phyloP scores from a whole-genome alignment of 2,888 invertebrate species.

The Stenodema calcarata region DNA sequence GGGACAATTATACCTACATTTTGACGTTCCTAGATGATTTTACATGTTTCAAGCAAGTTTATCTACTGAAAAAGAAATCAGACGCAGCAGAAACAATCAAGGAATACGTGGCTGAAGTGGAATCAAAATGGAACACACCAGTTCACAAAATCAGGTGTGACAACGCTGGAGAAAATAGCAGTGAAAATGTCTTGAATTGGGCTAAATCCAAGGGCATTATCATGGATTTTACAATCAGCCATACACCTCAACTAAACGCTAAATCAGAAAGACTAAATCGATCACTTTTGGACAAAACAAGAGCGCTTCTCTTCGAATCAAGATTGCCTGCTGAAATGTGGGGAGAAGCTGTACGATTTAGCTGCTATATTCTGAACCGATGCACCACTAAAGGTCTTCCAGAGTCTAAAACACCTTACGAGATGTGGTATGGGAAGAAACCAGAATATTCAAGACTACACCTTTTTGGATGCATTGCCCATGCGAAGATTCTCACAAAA shows the following conservation, averaged over 20 bases:
- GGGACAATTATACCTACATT: constrained; percentile 51
- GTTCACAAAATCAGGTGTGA: constrained; percentile 57
- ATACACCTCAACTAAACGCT: constrained; percentile 35
- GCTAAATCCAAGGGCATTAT: constrained; percentile 57
- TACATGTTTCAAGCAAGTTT: constrained; percentile 53
- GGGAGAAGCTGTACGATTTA: constrained; percentile 26
- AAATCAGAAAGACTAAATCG: constrained; percentile 36
- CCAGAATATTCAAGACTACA: constrained; percentile 24
- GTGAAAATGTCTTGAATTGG: constrained; percentile 55
- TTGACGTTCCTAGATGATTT: constrained; percentile 56
- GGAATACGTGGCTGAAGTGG: constrained; percentile 56
- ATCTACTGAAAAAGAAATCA: constrained; percentile 53
- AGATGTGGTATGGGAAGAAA: constrained; percentile 28
- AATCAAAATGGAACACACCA: constrained; percentile 54
- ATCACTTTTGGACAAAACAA: constrained; percentile 29
- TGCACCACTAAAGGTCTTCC: constrained; percentile 11
- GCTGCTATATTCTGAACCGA: constrained; percentile 25
- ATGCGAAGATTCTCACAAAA: too few species aligned
- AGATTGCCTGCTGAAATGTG: constrained; percentile 30
- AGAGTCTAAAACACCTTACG: constrained; percentile 26
- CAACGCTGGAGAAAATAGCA: constrained; percentile 58
- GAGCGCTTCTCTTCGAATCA: constrained; percentile 35
- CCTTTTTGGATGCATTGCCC: constrained; percentile 26
- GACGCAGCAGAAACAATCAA: constrained; percentile 56
- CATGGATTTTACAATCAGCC: constrained; percentile 52